These are phyloP conservation scores for Himalopsyche kuldschensis DNA, from an alignment of 2,888 invertebrate genomes.

Conservation along the genomic window DNA sequence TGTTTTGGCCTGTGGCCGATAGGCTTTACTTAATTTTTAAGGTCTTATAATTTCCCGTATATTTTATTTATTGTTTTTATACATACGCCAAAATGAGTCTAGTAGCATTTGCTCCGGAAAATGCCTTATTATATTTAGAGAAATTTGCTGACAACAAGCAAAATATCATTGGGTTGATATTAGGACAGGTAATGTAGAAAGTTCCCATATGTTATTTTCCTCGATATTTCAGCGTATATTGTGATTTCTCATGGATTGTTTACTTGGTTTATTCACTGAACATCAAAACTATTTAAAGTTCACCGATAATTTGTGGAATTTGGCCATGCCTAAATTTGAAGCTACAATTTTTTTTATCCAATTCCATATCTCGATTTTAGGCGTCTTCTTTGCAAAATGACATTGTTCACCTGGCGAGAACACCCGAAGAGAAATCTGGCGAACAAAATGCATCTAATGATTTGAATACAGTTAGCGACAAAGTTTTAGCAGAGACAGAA, in stretches of 20 bases:
- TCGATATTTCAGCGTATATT: not conserved
- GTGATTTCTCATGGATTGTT: too few species aligned
- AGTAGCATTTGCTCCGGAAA: slow-evolving; percentile 69
- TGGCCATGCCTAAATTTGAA: slow-evolving; percentile 5
- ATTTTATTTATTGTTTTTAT: not conserved
- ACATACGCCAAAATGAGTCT: slow-evolving; percentile 61
- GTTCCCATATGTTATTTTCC: slow-evolving; percentile 40
- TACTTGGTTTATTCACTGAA: too few species aligned
- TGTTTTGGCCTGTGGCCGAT: slow-evolving; percentile 19
- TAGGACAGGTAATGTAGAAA: slow-evolving; percentile 70
- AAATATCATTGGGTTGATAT: slow-evolving; percentile 73
- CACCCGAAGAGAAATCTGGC: slow-evolving; percentile 60
- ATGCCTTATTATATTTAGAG: slow-evolving; percentile 68
- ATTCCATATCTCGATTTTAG: slow-evolving; percentile 48
- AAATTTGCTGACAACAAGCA: slow-evolving; percentile 64
- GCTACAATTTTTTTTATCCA: too few species aligned
- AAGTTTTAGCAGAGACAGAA: not conserved
- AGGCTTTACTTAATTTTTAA: not conserved
- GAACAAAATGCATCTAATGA: slow-evolving; percentile 50
- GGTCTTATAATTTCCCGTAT: not conserved
- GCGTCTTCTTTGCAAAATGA: slow-evolving; percentile 69
- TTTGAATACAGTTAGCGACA: slow-evolving; percentile 42
- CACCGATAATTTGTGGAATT: not conserved
- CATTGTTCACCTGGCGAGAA: slow-evolving; percentile 74
- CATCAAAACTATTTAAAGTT: too few species aligned